Evolutionary conservation across 1,140 invertebrate genomes (phyloP), one percentile per base, ranked within the genome.

Genomic region (Magallana angulata): DNA sequence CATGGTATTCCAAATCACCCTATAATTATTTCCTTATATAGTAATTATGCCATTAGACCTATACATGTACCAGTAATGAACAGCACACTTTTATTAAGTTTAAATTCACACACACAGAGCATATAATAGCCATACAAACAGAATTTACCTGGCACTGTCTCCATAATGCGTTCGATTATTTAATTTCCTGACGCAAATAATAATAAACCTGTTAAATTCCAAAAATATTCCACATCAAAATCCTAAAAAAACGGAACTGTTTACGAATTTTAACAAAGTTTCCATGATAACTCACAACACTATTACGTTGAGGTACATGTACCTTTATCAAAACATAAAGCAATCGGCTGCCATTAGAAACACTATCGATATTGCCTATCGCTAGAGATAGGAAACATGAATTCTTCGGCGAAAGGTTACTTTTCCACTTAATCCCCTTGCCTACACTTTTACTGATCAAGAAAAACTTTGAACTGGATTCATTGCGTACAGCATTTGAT

Each of bases 181-280:
- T 76, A 76, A 30, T 30, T 76, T 12, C 68, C 68, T 9, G 68
- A 64, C 14, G 7, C 14, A 8, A 30, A 48, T 48, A 48, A 48
- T 48, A 48, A 76, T 30, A 76, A 76, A 76, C 68, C 68, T 76
- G 68, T 76, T 24, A 76, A 71, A 71, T 71, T 71, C 68, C 68
- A 71, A 71, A 71, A 71, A 71, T 71, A 71, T 30, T 71, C 4
- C 9, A 9, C 30, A 24, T n/a, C 2, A 64, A 64, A 64, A 18
- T 14, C 18, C 60, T 30, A 30, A 11, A 7, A 71, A 1, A 71
- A 48, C 36, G 2, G 36, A 48, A 48, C 5, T 18, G 18, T 62
- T 16, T 71, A 24, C 1, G 36, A 76, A 76, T 36, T 11, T 76
- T 76, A 30, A 30, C 24, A 9, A 30, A 30, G 68, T 76, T 76